Evolutionary conservation across 2,113 vertebrate species (phyloP), one percentile per base, ranked within the genome.

Genomic region (Platanista minor): DNA sequence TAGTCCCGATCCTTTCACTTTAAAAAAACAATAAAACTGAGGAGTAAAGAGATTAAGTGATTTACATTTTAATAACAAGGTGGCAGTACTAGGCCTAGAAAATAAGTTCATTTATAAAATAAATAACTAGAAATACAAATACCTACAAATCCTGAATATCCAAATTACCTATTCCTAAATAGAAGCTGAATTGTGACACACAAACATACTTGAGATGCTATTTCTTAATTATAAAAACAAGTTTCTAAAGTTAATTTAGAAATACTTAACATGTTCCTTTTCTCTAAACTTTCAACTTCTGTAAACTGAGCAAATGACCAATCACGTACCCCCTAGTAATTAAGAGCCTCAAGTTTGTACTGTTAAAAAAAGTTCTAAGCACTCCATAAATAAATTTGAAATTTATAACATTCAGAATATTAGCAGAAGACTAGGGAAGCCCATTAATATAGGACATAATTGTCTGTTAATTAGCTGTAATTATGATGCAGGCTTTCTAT

Each of bases 401-500:
- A 98, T 98, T 98, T 98, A 96, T 96, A 98, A 98, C 96, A 97
- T 75, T 96, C 91, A 61, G 91, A 33, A 96, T 75, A 89, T 87
- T 96, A 98, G 97, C 69, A 98, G 96, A 97, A 97, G 95, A 97
- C 77, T 89, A 95, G 27, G 82, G 95, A 98, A 98, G 96, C 90
- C 94, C 95, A 97, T 98, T 98, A 98, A 97, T 93, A 97, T 39
- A 98, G 87, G 95, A 91, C 98, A 98, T 96, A 93, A 95, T 98
- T 86, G 95, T 98, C 97, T 98, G 98, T 98, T 99, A 99, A 99
- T 99, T 99, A 99, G 98, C 98, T 98, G 74, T 99, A 99, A 99
- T 99, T 99, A 99, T 98, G 97, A 98, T 98, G 96, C 98, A 90
- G 98, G 96, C 94, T 98, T 97, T 97, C 97, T 98, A 90, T 99